Base-by-base conservation (phyloP, 2,888 invertebrate species). In the Leptarthrus brevirostris region DNA sequence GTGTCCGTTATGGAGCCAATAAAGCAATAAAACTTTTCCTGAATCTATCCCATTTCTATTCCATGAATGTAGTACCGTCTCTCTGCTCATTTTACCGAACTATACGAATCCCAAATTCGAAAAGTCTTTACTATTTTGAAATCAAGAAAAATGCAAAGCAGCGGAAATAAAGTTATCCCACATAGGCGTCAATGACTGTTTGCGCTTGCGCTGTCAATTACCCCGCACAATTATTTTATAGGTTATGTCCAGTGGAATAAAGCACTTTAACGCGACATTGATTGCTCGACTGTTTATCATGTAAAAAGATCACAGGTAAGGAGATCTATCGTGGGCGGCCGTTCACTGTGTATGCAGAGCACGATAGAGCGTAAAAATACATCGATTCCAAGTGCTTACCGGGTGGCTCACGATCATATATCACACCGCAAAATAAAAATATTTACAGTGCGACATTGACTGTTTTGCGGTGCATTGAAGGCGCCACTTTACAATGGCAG, bases 11-110 rank as follows among this genome's bases (percentile, higher is more conserved):
- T 18, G 58, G 58, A 36, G 58, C 20, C 12, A 36, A 20, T 58
- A 16, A 10, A 36, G 58, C 20, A 18, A 58, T 58, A 58, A 58
- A 58, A 40, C 18, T 36, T 58, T 58, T 58, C 36, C 58, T 58
- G 36, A 18, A 20, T 58, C 58, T 58, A 26, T 40, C 58, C 34
- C 40, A n/a, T 12, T 20, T 58, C 18, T 34, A 36, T 58, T 58
- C 34, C 14, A 16, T 34, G 34, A 34, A 10, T 54, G 20, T 26
- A 30, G 24, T 34, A 3, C 26, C 30, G 24, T 56, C 56, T 30
- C 16, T 56, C 16, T 30, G 30, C 26, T 54, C n/a, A 10, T 12
- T 40, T 40, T 12, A 3, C n/a, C 6, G n/a, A 12, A 6, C 40
- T 40, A n/a, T n/a, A n/a, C n/a, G n/a, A 40, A 40, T 12, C 12